Percentiles rank a stretch among this genome's conserved stretches.
These are phyloP conservation scores for Penaeus vannamei DNA, from an alignment of 1,140 invertebrate genomes.

Conservation along the genomic window DNA sequence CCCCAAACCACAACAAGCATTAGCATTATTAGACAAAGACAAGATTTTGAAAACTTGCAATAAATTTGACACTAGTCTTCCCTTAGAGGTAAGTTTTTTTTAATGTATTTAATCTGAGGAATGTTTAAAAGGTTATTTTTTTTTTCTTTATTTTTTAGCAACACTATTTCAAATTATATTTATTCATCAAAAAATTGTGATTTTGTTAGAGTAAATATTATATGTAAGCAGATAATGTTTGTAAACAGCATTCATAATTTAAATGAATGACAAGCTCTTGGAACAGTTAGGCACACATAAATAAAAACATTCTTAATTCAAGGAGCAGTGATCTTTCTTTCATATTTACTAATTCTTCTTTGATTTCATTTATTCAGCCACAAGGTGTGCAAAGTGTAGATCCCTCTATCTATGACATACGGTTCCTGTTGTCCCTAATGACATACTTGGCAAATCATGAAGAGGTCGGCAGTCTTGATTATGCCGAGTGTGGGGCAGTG, in stretches of 20 bases:
- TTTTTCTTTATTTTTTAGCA: background rate
- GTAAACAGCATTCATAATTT: no score
- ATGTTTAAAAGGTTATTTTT: background rate
- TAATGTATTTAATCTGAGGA: background rate
- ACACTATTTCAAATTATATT: background rate
- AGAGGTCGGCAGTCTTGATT: slow-evolving; percentile 9
- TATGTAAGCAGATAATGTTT: no score
- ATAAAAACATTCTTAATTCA: background rate
- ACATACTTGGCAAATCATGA: slow-evolving; percentile 27
- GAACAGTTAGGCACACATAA: no score
- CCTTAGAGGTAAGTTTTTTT: slow-evolving; percentile 40
- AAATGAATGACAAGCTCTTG: no score
- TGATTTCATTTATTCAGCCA: slow-evolving; percentile 30
- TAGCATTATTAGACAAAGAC: slow-evolving; percentile 30
- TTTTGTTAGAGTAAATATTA: background rate
- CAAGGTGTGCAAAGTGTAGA: slow-evolving; percentile 19
- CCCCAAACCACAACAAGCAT: slow-evolving; percentile 36
- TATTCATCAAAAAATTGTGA: background rate
- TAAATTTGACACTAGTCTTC: slow-evolving; percentile 44
- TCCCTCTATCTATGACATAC: slow-evolving; percentile 40
- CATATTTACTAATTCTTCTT: background rate
- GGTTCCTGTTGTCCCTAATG: slow-evolving; percentile 54
- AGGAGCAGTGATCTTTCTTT: background rate
- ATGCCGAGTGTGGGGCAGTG: slow-evolving; percentile 46
- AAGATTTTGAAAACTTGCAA: slow-evolving; percentile 41